phyloP scores from a whole-genome alignment of 1,140 invertebrate species.

The Mercenaria mercenaria region DNA sequence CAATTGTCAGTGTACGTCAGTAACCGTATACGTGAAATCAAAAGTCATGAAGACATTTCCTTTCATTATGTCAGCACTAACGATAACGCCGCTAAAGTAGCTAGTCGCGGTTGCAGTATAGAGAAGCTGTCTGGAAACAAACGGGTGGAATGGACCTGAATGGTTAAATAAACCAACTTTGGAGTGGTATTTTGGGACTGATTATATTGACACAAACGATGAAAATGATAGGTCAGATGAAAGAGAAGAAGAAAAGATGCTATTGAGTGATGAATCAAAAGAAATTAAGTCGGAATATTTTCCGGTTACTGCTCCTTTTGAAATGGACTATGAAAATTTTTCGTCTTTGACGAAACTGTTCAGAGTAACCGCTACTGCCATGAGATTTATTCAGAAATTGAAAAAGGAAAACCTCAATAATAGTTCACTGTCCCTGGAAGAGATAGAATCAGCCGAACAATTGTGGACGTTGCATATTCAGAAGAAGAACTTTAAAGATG shows the following conservation, averaged over 20 bases:
- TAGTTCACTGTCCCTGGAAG: not conserved
- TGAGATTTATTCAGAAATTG: not conserved
- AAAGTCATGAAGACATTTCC: not conserved
- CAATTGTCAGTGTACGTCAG: not conserved
- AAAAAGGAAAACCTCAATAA: not conserved
- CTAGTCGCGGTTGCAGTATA: not conserved
- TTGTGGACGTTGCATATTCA: not conserved
- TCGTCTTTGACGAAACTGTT: not conserved
- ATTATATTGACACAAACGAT: not conserved
- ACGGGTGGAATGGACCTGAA: not conserved
- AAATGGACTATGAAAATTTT: not conserved
- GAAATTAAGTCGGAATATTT: not conserved
- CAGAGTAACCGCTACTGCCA: not conserved
- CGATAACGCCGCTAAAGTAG: not conserved
- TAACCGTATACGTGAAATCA: slow-evolving; percentile 1
- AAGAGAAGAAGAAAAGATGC: no score
- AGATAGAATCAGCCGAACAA: not conserved
- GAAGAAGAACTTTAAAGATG: not conserved
- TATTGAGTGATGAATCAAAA: no score
- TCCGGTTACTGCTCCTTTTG: not conserved
- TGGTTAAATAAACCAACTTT: not conserved
- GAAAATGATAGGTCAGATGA: not conserved
- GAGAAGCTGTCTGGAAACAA: not conserved
- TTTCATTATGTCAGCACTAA: slow-evolving; percentile 23
- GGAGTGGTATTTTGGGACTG: not conserved